Percentiles rank a stretch among this genome's conserved stretches.
Evolutionary conservation across 2,888 invertebrate species (phyloP).

Genomic region (Stenchaetothrips biformis): DNA sequence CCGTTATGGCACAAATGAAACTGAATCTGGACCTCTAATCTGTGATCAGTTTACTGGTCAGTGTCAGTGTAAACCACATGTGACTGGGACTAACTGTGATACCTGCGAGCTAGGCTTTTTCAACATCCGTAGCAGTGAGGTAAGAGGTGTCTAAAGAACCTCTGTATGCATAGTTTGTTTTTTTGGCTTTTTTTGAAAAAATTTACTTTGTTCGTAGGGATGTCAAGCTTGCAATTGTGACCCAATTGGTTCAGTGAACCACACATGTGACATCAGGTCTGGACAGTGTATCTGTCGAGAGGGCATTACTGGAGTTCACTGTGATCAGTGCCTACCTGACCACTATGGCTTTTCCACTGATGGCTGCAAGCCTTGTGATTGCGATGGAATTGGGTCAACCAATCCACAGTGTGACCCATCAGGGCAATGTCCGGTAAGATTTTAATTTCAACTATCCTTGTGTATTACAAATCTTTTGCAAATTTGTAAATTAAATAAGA

Average conservation of each 20-base stretch:
- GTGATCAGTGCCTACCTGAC: constrained; percentile 53
- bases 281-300: constrained; percentile 89
- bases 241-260: constrained; percentile 68
- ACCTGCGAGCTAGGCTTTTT: constrained; percentile 80
- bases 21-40: constrained; percentile 62
- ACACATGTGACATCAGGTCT: constrained; percentile 63
- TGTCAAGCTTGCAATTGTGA: constrained; percentile 89
- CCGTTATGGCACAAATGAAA: constrained; percentile 72
- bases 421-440: constrained; percentile 74
- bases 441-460: constrained; percentile 16
- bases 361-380: constrained; percentile 80
- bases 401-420: constrained; percentile 79
- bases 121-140: constrained; percentile 71
- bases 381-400: constrained; percentile 82
- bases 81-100: constrained; percentile 76
- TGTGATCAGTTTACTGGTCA: constrained; percentile 79
- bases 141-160: constrained; percentile 38
- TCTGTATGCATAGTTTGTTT: not conserved
- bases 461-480: constrained; percentile 25
- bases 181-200: constrained; percentile 19
- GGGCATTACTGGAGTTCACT: constrained; percentile 70
- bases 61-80: constrained; percentile 75
- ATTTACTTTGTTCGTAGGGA: constrained; percentile 49
- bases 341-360: constrained; percentile 77
- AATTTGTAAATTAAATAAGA: not conserved